These are phyloP conservation scores for Micromesistius poutassou DNA, from an alignment of 2,797 vertebrate species.

Conservation along the genomic window DNA sequence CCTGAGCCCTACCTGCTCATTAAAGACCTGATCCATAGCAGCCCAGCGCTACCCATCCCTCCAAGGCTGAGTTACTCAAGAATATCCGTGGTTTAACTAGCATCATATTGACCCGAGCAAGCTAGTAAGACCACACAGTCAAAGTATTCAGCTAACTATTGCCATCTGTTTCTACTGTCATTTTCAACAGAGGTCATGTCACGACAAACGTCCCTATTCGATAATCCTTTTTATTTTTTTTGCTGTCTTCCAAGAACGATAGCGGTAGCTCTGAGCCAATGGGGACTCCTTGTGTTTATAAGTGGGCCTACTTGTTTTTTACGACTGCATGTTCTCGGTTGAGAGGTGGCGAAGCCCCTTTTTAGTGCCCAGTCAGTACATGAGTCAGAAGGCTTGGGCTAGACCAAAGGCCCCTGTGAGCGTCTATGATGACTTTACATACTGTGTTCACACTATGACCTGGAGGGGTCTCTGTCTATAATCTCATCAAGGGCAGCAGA, in stretches of 20 bases:
- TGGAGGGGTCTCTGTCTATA: conserved; percentile 9
- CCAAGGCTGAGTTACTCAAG: not conserved
- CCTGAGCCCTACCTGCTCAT: not conserved
- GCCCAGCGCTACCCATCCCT: not conserved
- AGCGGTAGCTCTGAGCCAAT: conserved; percentile 24
- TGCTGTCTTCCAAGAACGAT: conserved; percentile 2
- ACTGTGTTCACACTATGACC: conserved; percentile 30
- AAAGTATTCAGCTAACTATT: not conserved
- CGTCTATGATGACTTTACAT: conserved; percentile 53
- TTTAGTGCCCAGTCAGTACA: conserved; percentile 49
- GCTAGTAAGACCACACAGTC: not conserved
- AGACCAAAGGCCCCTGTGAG: conserved; percentile 19
- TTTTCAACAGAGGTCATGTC: not conserved
- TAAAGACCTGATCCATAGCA: not conserved
- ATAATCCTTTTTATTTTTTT: not conserved
- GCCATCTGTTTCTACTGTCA: not conserved
- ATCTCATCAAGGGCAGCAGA: not conserved
- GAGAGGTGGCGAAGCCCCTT: conserved; percentile 47
- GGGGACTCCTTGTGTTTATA: conserved; percentile 26
- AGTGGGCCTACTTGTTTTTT: conserved; percentile 14
- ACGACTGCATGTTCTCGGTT: conserved; percentile 12
- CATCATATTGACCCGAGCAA: too few species aligned
- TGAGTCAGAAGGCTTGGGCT: conserved; percentile 46
- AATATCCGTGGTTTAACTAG: not conserved
- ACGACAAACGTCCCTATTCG: not conserved